Conservation (phyloP, 2,888 invertebrate species). For the Hemithea aestivaria region DNA sequence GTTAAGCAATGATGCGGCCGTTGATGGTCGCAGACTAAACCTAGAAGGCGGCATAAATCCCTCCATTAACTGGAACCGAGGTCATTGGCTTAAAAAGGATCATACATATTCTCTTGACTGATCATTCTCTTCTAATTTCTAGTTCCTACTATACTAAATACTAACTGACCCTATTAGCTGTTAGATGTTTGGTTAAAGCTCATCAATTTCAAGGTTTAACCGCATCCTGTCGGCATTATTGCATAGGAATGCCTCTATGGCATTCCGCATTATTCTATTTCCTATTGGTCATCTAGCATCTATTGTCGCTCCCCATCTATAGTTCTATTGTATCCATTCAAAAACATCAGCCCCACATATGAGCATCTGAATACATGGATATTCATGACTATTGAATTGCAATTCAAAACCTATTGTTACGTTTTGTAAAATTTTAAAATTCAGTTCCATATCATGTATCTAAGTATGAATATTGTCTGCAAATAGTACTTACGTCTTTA, state of each 20-base stretch:
- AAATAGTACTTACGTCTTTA: too few species aligned
- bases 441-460: slow-evolving; percentile 2
- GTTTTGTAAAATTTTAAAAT: background rate
- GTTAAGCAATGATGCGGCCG: too few species aligned
- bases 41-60: too few species aligned
- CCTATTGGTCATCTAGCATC: slow-evolving; percentile 26
- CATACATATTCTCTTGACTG: too few species aligned
- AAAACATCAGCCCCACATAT: slow-evolving; percentile 9
- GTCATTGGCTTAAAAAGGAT: too few species aligned
- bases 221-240: slow-evolving; percentile 1
- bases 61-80: too few species aligned
- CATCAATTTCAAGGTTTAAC: background rate
- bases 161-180: too few species aligned
- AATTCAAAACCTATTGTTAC: background rate
- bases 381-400: slow-evolving; percentile 7
- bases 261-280: slow-evolving; percentile 9
- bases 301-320: slow-evolving; percentile 20
- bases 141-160: too few species aligned
- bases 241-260: slow-evolving; percentile 3
- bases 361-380: slow-evolving; percentile 11
- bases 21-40: too few species aligned
- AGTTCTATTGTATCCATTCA: slow-evolving; percentile 18
- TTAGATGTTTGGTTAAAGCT: too few species aligned
- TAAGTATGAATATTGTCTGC: too few species aligned
- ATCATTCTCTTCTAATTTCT: too few species aligned